Evolutionary conservation across 2,888 invertebrate genomes (phyloP), one percentile per base, ranked within the genome.

Genomic region (Orthosia gothica): DNA sequence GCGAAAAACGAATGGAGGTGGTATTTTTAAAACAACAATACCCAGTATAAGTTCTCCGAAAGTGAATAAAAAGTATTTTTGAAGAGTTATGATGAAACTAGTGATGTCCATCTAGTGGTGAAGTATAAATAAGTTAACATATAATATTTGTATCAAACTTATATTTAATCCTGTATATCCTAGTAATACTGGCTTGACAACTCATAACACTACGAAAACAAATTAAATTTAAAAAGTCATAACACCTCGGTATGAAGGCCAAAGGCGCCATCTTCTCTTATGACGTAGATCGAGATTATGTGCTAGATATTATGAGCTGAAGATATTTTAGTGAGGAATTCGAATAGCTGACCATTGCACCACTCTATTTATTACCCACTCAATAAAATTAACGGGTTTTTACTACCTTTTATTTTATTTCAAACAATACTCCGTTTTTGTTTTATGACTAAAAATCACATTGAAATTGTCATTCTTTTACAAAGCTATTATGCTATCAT

Each of bases 101-200:
- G 79, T 79, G 75, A 50, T 62, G 13, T 69, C 57, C 50, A 49
- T 70, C n/a, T 69, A 50, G 23, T 70, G 57, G 49, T 72, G 72
- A 61, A 47, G 52, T 76, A 50, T 71, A 52, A 61, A 68, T 76
- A 71, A 66, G 16, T 54, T 62, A 59, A 79, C 23, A 70, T 59
- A 32, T 20, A 65, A 65, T 52, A 62, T 65, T 58, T 45, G 47
- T 58, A 32, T 63, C 5, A 50, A 70, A 61, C 18, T 58, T 67
- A 52, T 23, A 16, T 13, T 47, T 49, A 67, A 54, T 63, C 40
- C 55, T 58, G 16, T 52, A 20, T 40, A 61, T 80, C 80, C 77
- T 87, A 69, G 79, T 80, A 88, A 89, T 69, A 81, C 89, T 89
- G 89, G 86, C 85, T 84, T 84, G 75, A 70, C 32, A 61, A 70